These are phyloP conservation scores for Calephelis virginiensis DNA, from an alignment of 1,140 invertebrate genomes.

Conservation along the genomic window DNA sequence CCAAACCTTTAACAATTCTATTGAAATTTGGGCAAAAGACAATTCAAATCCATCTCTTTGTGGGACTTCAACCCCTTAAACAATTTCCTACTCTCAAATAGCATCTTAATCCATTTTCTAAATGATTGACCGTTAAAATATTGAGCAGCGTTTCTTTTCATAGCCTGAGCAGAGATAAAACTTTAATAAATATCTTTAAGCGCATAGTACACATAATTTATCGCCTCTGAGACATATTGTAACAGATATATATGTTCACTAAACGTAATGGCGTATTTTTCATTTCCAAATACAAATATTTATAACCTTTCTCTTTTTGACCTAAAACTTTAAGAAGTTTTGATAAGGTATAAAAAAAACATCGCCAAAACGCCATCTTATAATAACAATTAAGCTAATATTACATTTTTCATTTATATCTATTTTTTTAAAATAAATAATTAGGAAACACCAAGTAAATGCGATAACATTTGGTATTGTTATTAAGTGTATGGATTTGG, in stretches of 20 bases:
- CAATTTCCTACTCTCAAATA: neutral
- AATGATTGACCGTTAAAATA: slow-evolving; percentile 23
- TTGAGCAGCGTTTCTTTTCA: slow-evolving; percentile 21
- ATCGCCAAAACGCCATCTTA: slow-evolving; percentile 32
- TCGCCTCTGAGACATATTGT: slow-evolving; percentile 57
- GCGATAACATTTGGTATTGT: slow-evolving; percentile 60
- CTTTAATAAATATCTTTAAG: slow-evolving; percentile 32
- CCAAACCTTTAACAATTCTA: too few species aligned
- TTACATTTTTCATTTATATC: slow-evolving; percentile 34
- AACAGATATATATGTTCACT: slow-evolving; percentile 56
- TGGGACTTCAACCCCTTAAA: too few species aligned
- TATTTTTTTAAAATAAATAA: slow-evolving; percentile 34
- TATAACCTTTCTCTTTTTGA: neutral
- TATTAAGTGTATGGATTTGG: slow-evolving; percentile 5
- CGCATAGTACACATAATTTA: slow-evolving; percentile 35
- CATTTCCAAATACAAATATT: slow-evolving; percentile 5
- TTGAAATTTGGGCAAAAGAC: too few species aligned
- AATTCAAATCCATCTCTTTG: too few species aligned
- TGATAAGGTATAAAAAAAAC: slow-evolving; percentile 31
- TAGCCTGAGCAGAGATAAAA: slow-evolving; percentile 38
- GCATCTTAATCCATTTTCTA: slow-evolving; percentile 18
- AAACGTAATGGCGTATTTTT: slow-evolving; percentile 40
- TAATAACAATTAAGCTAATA: slow-evolving; percentile 36
- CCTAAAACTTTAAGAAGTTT: too few species aligned
- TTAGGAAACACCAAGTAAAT: slow-evolving; percentile 47